Percentiles rank a stretch among this genome's conserved stretches.
Evolutionary conservation across 2,888 invertebrate species (phyloP).

Genomic region (Stenodera caucasica): DNA sequence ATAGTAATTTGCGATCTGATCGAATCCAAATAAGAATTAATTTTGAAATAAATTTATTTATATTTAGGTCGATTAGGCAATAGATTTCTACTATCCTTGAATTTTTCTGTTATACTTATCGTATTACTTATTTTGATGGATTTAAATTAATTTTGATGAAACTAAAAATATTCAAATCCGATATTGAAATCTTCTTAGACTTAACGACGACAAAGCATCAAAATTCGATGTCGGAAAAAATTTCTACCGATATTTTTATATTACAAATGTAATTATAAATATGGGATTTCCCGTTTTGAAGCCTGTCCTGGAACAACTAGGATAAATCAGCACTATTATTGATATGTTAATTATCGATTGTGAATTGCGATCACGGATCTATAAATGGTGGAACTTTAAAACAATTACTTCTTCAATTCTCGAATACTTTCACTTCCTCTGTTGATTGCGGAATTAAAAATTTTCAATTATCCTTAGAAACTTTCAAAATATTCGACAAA

Average conservation of each 20-base stretch:
- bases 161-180: background rate
- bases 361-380: constrained; percentile 27
- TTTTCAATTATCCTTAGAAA: background rate
- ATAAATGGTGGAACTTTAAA: constrained; percentile 19
- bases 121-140: background rate
- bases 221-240: too few relatives aligned
- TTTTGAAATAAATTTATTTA: too few relatives aligned
- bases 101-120: background rate
- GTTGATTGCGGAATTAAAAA: constrained; percentile 16
- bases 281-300: background rate
- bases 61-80: background rate
- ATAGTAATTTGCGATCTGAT: background rate
- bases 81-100: background rate
- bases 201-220: background rate
- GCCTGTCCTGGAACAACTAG: constrained; percentile 1
- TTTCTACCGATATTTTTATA: background rate
- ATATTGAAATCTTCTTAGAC: background rate
- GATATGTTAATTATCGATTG: constrained; percentile 8
- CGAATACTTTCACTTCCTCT: constrained; percentile 27
- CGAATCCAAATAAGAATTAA: too few relatives aligned
- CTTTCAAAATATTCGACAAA: background rate
- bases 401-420: constrained; percentile 18
- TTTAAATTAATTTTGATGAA: background rate
- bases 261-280: background rate
- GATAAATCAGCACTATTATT: background rate